Conservation (phyloP, 2,888 invertebrate species). For the Idaea biselata region DNA sequence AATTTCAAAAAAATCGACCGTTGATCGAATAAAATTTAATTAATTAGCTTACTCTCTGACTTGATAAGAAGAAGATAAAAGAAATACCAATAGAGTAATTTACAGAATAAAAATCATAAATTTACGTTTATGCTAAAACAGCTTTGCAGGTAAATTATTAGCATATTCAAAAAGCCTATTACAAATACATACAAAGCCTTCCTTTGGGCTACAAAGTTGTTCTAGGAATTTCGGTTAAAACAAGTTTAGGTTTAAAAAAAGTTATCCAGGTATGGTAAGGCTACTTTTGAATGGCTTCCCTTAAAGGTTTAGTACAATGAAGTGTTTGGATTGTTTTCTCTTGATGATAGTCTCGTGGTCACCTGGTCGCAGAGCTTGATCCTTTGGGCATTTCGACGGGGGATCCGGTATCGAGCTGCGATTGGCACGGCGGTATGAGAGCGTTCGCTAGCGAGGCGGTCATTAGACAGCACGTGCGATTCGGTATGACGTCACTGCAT, state of each 20-base stretch:
- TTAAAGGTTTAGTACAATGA: constrained; percentile 4
- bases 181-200: too few species aligned
- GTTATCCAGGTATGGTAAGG: neutral
- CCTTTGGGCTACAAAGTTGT: too few species aligned
- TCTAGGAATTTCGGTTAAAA: too few species aligned
- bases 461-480: constrained; percentile 78
- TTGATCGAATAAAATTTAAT: too few species aligned
- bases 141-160: too few species aligned
- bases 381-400: constrained; percentile 93
- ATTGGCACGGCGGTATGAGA: constrained; percentile 74
- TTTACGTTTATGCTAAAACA: too few species aligned
- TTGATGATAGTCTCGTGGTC: constrained; percentile 89
- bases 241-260: neutral
- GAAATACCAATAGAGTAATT: too few species aligned
- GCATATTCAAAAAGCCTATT: too few species aligned
- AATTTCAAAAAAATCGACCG: too few species aligned
- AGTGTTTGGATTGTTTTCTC: constrained; percentile 33
- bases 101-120: too few species aligned
- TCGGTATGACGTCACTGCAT: constrained; percentile 65
- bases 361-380: constrained; percentile 95
- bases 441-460: constrained; percentile 77
- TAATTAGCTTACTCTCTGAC: too few species aligned
- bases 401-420: constrained; percentile 78
- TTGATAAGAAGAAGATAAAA: too few species aligned
- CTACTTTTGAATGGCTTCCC: neutral